These are phyloP conservation scores for Sipunculus nudus DNA, from an alignment of 2,888 invertebrate species.

Conservation along the genomic window DNA sequence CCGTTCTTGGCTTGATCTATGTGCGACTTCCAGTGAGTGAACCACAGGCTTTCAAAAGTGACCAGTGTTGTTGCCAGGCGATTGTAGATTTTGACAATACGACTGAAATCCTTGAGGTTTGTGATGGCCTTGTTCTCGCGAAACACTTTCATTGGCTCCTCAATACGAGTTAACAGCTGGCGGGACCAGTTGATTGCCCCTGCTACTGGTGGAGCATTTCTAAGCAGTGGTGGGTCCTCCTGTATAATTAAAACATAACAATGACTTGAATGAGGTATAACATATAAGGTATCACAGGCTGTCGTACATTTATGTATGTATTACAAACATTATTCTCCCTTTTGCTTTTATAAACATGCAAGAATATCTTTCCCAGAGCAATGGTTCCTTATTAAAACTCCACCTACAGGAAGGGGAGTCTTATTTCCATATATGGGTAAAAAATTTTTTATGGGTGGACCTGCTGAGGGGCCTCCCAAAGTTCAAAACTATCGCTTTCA, in stretches of 20 bases:
- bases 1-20: constrained; percentile 62
- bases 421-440: too few relatives aligned
- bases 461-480: too few relatives aligned
- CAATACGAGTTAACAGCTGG: constrained; percentile 62
- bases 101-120: constrained; percentile 58
- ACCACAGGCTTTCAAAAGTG: constrained; percentile 65
- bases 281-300: background rate
- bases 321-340: background rate
- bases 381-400: too few relatives aligned
- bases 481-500: too few relatives aligned
- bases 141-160: constrained; percentile 66
- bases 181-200: constrained; percentile 66
- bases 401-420: too few relatives aligned
- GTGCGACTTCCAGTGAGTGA: constrained; percentile 61
- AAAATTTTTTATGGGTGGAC: too few relatives aligned
- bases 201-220: constrained; percentile 65
- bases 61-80: constrained; percentile 62
- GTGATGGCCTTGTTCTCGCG: constrained; percentile 60
- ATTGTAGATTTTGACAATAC: constrained; percentile 54
- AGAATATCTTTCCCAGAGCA: too few relatives aligned
- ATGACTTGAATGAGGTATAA: background rate
- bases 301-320: too few relatives aligned
- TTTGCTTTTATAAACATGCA: too few relatives aligned
- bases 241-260: constrained; percentile 22
- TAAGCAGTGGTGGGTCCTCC: constrained; percentile 57